These are phyloP conservation scores for Diadumene lineata DNA, from an alignment of 92 coral and sea anemone species.

Conservation along the genomic window DNA sequence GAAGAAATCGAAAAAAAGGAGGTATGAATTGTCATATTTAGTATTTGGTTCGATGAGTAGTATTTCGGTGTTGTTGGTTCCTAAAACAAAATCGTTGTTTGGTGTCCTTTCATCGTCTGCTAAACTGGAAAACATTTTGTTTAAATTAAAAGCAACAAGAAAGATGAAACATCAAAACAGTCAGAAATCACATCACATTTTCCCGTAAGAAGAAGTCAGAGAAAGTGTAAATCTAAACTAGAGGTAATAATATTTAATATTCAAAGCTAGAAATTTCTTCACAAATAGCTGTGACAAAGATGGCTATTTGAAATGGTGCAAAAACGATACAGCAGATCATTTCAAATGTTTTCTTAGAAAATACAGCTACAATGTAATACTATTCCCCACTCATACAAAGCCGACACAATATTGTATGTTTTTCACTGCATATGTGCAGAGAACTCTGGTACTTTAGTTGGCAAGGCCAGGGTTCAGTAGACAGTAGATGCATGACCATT, in stretches of 20 bases:
- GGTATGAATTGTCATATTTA: slow-evolving; percentile 5
- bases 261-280: too few species aligned
- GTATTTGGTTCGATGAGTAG: background rate
- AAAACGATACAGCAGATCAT: background rate
- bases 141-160: slow-evolving; percentile 54
- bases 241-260: slow-evolving; percentile 54
- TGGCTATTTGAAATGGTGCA: too few species aligned
- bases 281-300: too few species aligned
- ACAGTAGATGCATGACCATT: too few species aligned
- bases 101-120: background rate
- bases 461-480: too few species aligned
- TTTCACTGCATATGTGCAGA: too few species aligned
- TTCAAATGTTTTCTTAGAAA: too few species aligned
- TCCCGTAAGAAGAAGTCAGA: slow-evolving; percentile 75
- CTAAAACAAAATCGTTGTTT: too few species aligned
- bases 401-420: background rate
- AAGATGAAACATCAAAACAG: slow-evolving; percentile 54
- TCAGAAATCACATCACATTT: slow-evolving; percentile 71
- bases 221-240: slow-evolving; percentile 73
- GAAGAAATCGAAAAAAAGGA: slow-evolving; percentile 24
- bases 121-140: background rate
- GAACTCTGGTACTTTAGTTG: too few species aligned
- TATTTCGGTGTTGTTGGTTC: too few species aligned
- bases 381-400: too few species aligned
- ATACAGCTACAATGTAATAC: too few species aligned